These are phyloP conservation scores for Chirona hameri DNA, from an alignment of 2,888 invertebrate species.

Conservation along the genomic window DNA sequence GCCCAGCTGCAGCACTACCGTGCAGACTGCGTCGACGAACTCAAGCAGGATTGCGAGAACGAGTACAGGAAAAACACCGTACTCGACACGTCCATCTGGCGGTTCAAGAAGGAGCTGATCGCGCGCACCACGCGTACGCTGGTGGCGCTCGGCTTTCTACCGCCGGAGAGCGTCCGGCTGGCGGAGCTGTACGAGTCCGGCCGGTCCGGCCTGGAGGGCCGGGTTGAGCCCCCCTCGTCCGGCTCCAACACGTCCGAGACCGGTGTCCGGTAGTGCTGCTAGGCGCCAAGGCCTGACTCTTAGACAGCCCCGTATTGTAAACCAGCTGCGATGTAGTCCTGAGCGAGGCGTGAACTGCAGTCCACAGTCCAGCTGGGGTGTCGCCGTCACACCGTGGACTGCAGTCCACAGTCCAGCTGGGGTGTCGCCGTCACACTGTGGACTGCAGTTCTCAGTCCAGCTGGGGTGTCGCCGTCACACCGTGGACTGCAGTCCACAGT, in stretches of 20 bases:
- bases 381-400: not conserved
- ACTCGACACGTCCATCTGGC: constrained; percentile 82
- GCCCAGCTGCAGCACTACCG: constrained; percentile 92
- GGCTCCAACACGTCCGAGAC: not conserved
- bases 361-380: not conserved
- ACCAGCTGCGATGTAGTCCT: not conserved
- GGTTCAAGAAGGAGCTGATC: constrained; percentile 73
- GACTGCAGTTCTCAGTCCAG: not conserved
- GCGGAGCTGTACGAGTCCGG: constrained; percentile 31
- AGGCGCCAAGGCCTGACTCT: not conserved
- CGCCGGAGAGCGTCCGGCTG: constrained; percentile 1
- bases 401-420: too few species aligned
- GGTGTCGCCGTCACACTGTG: not conserved
- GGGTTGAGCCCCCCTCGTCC: not conserved
- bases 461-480: not conserved
- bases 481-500: too few species aligned
- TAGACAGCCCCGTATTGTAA: not conserved
- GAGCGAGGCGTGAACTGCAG: not conserved
- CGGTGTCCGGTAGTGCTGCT: not conserved
- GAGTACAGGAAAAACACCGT: constrained; percentile 77
- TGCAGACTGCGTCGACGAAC: constrained; percentile 80
- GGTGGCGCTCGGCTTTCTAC: constrained; percentile 63
- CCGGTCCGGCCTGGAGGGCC: constrained; percentile 26
- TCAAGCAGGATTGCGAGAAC: constrained; percentile 72
- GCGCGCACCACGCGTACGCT: constrained; percentile 66